phyloP scores from a whole-genome alignment of 2,888 invertebrate genomes.

The Abscondita cerata region DNA sequence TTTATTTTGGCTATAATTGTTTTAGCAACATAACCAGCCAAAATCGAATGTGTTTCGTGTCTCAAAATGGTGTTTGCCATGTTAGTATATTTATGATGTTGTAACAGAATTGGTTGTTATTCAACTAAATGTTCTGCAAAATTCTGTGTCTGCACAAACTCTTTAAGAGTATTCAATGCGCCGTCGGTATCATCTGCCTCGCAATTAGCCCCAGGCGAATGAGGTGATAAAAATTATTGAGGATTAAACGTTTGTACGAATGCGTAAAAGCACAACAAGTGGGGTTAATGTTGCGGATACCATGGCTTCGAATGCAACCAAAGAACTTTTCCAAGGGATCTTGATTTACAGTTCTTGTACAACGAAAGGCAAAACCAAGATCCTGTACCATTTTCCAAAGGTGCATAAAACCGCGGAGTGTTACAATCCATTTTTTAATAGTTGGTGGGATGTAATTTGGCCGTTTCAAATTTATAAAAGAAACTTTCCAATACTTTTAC shows the following conservation, averaged over 20 bases:
- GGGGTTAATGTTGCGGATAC: background rate
- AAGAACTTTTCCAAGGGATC: background rate
- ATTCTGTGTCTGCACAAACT: too few species aligned
- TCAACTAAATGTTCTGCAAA: too few species aligned
- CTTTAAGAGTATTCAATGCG: too few species aligned
- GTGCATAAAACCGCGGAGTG: background rate
- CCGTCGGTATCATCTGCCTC: too few species aligned
- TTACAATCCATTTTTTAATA: background rate
- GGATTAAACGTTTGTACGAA: background rate
- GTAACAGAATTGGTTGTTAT: too few species aligned
- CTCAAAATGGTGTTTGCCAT: too few species aligned
- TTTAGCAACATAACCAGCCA: too few species aligned
- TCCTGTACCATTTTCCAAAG: background rate
- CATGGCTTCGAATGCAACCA: background rate
- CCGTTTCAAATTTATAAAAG: background rate
- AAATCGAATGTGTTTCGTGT: too few species aligned
- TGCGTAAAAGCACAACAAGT: background rate
- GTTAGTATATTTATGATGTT: too few species aligned
- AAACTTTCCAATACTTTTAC: background rate
- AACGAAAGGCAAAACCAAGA: background rate
- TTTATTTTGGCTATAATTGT: too few species aligned
- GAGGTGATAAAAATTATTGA: background rate
- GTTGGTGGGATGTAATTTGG: background rate
- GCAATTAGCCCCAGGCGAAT: too few species aligned
- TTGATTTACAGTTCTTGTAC: background rate